phyloP scores from a whole-genome alignment of 2,888 invertebrate genomes.

The Dioctria rufipes region DNA sequence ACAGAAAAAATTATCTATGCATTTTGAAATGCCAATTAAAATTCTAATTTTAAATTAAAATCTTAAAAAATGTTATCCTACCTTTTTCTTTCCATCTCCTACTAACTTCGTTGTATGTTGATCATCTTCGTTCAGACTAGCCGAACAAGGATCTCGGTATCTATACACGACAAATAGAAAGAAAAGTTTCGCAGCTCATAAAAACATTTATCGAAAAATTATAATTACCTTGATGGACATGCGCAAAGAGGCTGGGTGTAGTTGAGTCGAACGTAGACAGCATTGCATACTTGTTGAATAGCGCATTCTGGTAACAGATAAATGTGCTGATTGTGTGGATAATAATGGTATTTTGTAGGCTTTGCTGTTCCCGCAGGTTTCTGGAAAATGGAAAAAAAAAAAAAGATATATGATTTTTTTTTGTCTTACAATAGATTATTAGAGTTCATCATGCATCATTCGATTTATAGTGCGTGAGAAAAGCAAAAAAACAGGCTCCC shows the following conservation, averaged over 20 bases:
- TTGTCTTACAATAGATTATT: background rate
- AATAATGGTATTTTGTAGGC: constrained; percentile 94
- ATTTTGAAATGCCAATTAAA: too few relatives aligned
- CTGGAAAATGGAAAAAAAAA: constrained; percentile 73
- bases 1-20: too few relatives aligned
- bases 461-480: background rate
- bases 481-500: background rate
- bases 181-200: constrained; percentile 22
- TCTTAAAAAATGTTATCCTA: constrained; percentile 68
- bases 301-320: constrained; percentile 94
- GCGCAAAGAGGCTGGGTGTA: constrained; percentile 94
- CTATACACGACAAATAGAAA: constrained; percentile 60
- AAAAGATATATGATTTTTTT: background rate
- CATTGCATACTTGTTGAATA: constrained; percentile 94
- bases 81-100: constrained; percentile 88
- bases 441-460: background rate
- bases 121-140: constrained; percentile 90
- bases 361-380: constrained; percentile 83
- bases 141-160: constrained; percentile 92
- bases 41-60: too few relatives aligned
- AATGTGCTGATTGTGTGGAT: constrained; percentile 94
- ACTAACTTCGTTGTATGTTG: constrained; percentile 92
- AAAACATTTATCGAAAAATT: constrained; percentile 31
- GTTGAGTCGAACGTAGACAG: constrained; percentile 92
- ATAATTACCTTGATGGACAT: constrained; percentile 81